phyloP scores from a whole-genome alignment of 2,888 invertebrate genomes.

The Heteromurus nitidus region DNA sequence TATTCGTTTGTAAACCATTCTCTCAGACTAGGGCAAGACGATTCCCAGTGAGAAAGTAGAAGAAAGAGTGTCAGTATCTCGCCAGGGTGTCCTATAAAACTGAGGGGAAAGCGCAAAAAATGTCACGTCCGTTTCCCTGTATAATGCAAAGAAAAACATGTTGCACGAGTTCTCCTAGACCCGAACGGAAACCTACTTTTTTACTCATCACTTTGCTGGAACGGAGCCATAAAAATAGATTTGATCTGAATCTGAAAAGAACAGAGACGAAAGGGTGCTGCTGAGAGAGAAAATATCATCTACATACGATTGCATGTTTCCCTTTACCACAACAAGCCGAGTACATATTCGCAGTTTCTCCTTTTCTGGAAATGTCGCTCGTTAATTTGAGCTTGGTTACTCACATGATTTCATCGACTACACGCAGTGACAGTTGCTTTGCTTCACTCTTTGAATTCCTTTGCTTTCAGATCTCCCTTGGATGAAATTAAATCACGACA shows the following conservation, averaged over 20 bases:
- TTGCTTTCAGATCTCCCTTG: background rate
- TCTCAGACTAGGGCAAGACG: conserved; percentile 15
- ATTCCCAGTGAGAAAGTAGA: background rate
- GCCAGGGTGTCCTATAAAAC: conserved; percentile 11
- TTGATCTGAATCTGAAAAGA: conserved; percentile 1
- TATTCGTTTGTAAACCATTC: too few species aligned
- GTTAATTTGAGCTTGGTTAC: too few species aligned
- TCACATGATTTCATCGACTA: too few species aligned
- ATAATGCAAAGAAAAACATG: background rate
- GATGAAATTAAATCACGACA: background rate
- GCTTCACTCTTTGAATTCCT: background rate
- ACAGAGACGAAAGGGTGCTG: background rate
- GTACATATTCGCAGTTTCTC: too few species aligned
- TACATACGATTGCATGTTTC: background rate
- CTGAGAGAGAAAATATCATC: background rate
- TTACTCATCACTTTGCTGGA: conserved; percentile 14
- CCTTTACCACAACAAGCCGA: too few species aligned
- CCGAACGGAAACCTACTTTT: background rate
- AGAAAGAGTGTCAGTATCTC: conserved; percentile 12
- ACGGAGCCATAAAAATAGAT: conserved; percentile 24
- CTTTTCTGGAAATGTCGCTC: too few species aligned
- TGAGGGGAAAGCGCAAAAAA: conserved; percentile 5
- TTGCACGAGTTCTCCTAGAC: background rate
- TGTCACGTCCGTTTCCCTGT: conserved; percentile 16
- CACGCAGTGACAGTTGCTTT: background rate